Conservation (phyloP, 2,797 vertebrate genomes). For the Lacerta bilineata region DNA sequence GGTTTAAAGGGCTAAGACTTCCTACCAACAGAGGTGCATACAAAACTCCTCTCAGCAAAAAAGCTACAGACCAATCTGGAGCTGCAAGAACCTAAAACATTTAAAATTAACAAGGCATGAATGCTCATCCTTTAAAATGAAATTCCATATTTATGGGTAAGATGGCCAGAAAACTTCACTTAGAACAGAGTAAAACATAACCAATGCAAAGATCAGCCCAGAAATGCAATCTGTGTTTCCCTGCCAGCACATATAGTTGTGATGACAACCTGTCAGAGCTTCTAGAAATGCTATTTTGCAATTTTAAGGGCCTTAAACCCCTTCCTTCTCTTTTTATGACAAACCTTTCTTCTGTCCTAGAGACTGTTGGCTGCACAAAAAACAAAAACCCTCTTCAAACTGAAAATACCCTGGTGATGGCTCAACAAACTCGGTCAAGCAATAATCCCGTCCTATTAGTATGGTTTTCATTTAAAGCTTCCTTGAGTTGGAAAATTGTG, state of each 20-base stretch:
- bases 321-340: constrained; percentile 8
- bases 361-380: constrained; percentile 30
- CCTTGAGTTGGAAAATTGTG: constrained; percentile 44
- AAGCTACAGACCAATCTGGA: neutral
- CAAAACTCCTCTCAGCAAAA: neutral
- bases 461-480: constrained; percentile 35
- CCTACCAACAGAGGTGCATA: neutral
- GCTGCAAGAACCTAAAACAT: constrained; percentile 27
- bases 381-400: constrained; percentile 39
- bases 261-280: neutral
- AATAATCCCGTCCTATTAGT: constrained; percentile 39
- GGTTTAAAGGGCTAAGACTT: neutral
- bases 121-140: neutral
- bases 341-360: constrained; percentile 42
- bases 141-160: constrained; percentile 39
- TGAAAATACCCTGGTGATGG: constrained; percentile 30
- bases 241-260: constrained; percentile 34
- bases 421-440: constrained; percentile 44
- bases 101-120: constrained; percentile 40
- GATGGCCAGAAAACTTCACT: constrained; percentile 45
- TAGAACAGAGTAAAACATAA: constrained; percentile 39
- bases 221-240: constrained; percentile 58
- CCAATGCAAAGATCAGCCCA: constrained; percentile 55
- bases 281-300: neutral
- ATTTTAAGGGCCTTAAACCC: constrained; percentile 5